Evolutionary conservation across 2,888 invertebrate species (phyloP), one percentile per base, ranked within the genome.

Genomic region (Odontothrips loti): DNA sequence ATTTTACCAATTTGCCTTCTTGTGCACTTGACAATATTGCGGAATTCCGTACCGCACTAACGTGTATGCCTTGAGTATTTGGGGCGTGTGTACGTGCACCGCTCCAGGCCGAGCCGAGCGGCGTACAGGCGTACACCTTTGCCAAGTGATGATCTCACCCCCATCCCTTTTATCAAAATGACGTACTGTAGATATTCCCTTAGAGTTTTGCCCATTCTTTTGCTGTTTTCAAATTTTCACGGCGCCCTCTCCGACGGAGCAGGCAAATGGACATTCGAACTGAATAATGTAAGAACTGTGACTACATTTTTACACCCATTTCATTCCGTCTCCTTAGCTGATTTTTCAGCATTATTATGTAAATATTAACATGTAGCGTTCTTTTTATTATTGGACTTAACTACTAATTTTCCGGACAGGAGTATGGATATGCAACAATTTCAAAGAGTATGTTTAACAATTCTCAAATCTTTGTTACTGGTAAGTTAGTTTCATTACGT

Each of bases 361-460:
- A 78, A 79, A 51, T 79, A n/a, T 43, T 51, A 82, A 82, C 12
- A 82, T 58, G 20, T 0, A 17, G n/a, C 15, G 82, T 83, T 48
- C 82, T 83, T 47, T 79, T 82, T 51, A 81, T 80, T 81, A 48
- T 78, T 80, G 79, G 58, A 79, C 80, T 47, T 47, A 17, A 68
- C 51, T 6, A 82, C 47, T 81, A 58, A 80, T 79, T 79, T 79
- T 82, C 15, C 80, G 34, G 20, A 90, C 89, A 89, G 87, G 87
- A 88, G 82, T 87, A 86, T 83, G 89, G 88, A 85, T 86, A 88
- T 79, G 88, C 89, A 84, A 87, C 86, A 85, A 84, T 87, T 79
- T 84, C 88, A 85, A 92, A 88, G 90, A 94, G 88, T 90, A 87
- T 95, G 84, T 93, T 92, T 87, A 92, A 92, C 86, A 91, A 90